Evolutionary conservation across 2,113 vertebrate species (phyloP).

Genomic region (Peucedramus taeniatus): DNA sequence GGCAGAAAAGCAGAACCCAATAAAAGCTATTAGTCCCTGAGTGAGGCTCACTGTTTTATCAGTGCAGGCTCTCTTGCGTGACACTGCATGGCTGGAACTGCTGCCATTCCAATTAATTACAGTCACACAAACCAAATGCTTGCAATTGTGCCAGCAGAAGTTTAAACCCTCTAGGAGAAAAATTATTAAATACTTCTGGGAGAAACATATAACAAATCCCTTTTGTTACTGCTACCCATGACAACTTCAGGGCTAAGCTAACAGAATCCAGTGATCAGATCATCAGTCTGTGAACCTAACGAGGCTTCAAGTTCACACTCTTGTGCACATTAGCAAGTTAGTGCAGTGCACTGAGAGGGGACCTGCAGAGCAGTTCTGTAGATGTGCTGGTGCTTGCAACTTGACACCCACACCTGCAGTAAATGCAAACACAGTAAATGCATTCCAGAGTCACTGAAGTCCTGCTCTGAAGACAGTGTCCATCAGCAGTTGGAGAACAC

Average conservation of each 20-base stretch:
- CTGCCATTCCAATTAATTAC: background rate
- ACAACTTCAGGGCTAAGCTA: background rate
- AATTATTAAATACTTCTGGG: background rate
- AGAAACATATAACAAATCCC: background rate
- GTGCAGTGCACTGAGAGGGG: fast-evolving
- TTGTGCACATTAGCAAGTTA: background rate
- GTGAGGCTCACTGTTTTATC: constrained; percentile 17
- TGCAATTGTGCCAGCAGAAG: background rate
- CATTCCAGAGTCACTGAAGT: background rate
- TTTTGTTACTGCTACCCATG: background rate
- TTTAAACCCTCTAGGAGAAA: background rate
- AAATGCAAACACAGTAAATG: background rate
- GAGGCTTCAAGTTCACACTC: background rate
- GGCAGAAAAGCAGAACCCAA: constrained; percentile 7
- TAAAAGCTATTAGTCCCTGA: background rate
- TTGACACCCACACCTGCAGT: background rate
- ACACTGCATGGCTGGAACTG: background rate
- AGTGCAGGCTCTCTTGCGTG: background rate
- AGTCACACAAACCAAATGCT: background rate
- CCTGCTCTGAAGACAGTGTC: background rate
- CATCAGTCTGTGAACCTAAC: background rate
- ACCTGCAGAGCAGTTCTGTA: background rate
- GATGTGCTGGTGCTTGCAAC: background rate
- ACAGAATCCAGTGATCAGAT: background rate
- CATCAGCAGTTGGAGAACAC: background rate